Evolutionary conservation across 2,888 invertebrate genomes (phyloP).

Genomic region (Ormyrus rosae): DNA sequence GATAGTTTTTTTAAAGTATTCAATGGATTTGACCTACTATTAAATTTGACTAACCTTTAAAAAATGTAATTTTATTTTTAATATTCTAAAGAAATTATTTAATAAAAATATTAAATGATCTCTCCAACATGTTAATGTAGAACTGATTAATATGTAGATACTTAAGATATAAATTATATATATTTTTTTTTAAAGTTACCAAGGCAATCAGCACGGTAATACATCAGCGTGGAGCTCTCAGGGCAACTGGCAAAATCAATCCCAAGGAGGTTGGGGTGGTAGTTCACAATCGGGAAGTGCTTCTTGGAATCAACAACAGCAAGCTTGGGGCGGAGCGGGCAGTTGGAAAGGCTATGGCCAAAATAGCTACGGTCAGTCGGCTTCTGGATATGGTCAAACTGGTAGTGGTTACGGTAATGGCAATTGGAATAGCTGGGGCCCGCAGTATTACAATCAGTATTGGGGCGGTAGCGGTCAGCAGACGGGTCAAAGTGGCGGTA

Average conservation of each 20-base stretch:
- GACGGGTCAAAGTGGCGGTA: constrained; percentile 11
- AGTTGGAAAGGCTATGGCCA: constrained; percentile 71
- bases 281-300: constrained; percentile 16
- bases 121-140: too few relatives aligned
- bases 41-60: background rate
- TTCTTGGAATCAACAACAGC: constrained; percentile 55
- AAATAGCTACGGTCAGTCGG: constrained; percentile 8
- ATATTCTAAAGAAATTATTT: too few relatives aligned
- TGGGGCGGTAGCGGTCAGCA: constrained; percentile 65
- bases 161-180: too few relatives aligned
- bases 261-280: constrained; percentile 28
- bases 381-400: constrained; percentile 11
- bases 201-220: constrained; percentile 54
- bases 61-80: background rate
- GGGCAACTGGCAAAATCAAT: constrained; percentile 33
- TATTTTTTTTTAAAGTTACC: constrained; percentile 50
- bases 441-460: constrained; percentile 75
- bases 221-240: constrained; percentile 6
- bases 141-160: too few relatives aligned
- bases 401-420: constrained; percentile 70
- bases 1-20: too few relatives aligned
- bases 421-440: constrained; percentile 72
- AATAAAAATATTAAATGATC: too few relatives aligned
- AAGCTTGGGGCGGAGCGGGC: constrained; percentile 59
- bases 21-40: too few relatives aligned